Conservation (phyloP, 2,888 invertebrate genomes). For the Cantharis nigra region DNA sequence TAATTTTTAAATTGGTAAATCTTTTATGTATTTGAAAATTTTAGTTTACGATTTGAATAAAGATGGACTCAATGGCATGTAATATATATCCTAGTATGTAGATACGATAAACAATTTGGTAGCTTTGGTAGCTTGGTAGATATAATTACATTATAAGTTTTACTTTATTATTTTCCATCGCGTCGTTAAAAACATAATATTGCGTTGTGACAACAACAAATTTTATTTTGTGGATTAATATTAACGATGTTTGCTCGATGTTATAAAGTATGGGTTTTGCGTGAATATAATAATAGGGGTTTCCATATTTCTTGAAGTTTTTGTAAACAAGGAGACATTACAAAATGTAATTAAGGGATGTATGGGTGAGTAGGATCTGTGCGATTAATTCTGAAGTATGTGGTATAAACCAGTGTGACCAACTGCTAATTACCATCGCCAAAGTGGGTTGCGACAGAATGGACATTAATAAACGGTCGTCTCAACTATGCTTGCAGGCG, state of each 20-base stretch:
- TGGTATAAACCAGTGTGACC: slow-evolving; percentile 31
- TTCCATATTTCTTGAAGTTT: slow-evolving; percentile 13
- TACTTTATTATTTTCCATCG: not conserved
- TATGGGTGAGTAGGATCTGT: slow-evolving; percentile 22
- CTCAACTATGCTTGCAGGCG: slow-evolving; percentile 26
- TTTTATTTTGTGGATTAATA: not conserved
- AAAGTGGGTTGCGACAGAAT: slow-evolving; percentile 38
- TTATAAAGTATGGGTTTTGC: not conserved
- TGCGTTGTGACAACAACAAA: not conserved
- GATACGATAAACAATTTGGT: not conserved
- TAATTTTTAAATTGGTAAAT: not conserved
- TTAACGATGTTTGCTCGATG: not conserved
- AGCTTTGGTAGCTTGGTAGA: too few relatives aligned
- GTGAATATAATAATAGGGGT: slow-evolving; percentile 2
- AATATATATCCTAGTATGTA: not conserved
- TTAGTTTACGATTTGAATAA: not conserved
- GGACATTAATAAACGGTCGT: slow-evolving; percentile 39
- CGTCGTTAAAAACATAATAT: not conserved
- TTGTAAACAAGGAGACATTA: slow-evolving; percentile 14
- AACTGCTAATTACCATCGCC: slow-evolving; percentile 39
- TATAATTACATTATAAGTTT: not conserved
- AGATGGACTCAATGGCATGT: not conserved
- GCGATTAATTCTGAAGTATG: slow-evolving; percentile 31
- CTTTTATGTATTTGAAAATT: not conserved
- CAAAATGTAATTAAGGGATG: slow-evolving; percentile 28